These are phyloP conservation scores for Phyllostomus discolor DNA, from an alignment of 2,113 vertebrate genomes.

Conservation along the genomic window DNA sequence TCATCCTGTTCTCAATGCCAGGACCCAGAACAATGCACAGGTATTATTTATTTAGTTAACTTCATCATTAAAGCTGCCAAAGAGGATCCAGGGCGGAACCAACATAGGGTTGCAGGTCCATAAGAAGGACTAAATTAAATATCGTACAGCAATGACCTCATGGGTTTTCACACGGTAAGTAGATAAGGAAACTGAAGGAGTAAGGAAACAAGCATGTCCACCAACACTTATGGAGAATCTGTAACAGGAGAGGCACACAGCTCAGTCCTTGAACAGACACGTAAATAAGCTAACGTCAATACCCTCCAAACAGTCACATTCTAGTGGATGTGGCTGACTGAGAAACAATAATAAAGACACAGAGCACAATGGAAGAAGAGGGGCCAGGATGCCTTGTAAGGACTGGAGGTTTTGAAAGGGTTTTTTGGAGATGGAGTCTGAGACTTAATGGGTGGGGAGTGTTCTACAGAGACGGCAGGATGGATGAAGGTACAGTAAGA, in stretches of 20 bases:
- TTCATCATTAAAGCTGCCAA: slow-evolving; percentile 24
- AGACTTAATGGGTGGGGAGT: background rate
- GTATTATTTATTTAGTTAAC: slow-evolving; percentile 48
- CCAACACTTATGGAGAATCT: background rate
- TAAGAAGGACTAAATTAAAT: slow-evolving; percentile 22
- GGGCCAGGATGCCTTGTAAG: background rate
- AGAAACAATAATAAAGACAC: background rate
- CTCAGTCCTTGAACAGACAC: background rate
- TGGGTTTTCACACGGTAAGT: background rate
- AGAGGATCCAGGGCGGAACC: slow-evolving; percentile 25
- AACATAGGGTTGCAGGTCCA: background rate
- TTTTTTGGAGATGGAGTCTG: background rate
- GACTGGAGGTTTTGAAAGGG: background rate
- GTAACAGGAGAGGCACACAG: background rate
- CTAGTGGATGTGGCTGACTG: background rate
- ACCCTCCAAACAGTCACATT: background rate
- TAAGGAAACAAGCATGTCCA: background rate
- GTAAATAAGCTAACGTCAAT: background rate
- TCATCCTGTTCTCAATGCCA: background rate
- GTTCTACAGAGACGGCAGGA: background rate
- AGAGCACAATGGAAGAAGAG: background rate
- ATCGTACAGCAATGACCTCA: slow-evolving; percentile 21
- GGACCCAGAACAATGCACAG: slow-evolving; percentile 35
- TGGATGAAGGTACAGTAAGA: background rate
- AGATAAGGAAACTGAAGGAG: background rate